These are phyloP conservation scores for Hozukius guyotensis DNA, from an alignment of 2,797 vertebrate genomes.

Conservation along the genomic window DNA sequence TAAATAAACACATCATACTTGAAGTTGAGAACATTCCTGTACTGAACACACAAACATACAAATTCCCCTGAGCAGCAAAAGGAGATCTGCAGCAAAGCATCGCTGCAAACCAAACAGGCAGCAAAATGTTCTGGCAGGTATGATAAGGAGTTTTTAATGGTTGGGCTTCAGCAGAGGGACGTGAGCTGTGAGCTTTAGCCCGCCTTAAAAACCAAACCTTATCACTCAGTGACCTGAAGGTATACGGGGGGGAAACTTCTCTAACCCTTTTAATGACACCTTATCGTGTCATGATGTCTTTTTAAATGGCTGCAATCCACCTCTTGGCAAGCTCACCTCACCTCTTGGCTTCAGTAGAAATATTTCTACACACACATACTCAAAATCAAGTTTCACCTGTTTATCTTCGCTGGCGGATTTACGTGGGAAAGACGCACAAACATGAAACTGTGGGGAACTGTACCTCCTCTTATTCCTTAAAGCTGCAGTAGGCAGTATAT, in stretches of 20 bases:
- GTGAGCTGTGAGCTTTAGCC: constrained; percentile 8
- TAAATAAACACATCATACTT: not conserved
- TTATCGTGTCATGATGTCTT: not conserved
- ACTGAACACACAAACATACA: not conserved
- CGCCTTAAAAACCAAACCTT: constrained; percentile 11
- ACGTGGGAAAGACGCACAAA: too few species aligned
- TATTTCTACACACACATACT: not conserved
- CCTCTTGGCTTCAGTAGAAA: not conserved
- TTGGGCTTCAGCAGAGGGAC: not conserved
- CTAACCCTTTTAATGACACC: not conserved
- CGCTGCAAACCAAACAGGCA: not conserved
- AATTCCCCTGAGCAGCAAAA: not conserved
- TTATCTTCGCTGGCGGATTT: not conserved
- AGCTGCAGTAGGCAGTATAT: fast-evolving
- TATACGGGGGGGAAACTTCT: not conserved
- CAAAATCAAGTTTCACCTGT: not conserved
- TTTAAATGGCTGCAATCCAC: not conserved
- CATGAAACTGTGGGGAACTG: not conserved
- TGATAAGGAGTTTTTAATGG: constrained; percentile 48
- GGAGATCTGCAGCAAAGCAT: not conserved
- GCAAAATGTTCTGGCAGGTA: constrained; percentile 5
- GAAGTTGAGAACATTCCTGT: not conserved
- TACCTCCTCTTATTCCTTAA: not conserved
- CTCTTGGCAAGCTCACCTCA: not conserved
- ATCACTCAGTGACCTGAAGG: constrained; percentile 28